Base-by-base conservation (phyloP, 1,140 invertebrate species). In the Neodiprion lecontei region DNA sequence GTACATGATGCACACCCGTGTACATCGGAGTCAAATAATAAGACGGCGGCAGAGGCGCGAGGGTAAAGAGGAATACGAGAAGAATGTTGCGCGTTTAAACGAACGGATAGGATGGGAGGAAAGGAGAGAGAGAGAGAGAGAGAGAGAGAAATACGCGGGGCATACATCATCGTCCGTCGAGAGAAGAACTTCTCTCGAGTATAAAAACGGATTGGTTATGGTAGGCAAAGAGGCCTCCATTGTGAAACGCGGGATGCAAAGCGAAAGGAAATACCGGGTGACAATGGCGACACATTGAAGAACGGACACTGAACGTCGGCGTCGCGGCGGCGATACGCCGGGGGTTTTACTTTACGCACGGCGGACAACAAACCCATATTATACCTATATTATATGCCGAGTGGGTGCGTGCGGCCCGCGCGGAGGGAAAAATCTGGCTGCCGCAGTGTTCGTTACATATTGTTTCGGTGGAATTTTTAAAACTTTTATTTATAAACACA, bases 401-500 rank as follows among this genome's bases (percentile, higher is more conserved):
- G 61, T 65, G 4, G 12, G 61, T 65, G 12, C 61, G 2, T 17
- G 12, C 61, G 7, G 7, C 17, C 17, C 1, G 17, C 17, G 61
- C 12, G 23, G 12, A 11, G 4, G 48, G 23, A 40, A 12, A 49
- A 17, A 17, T 71, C 70, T 48, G 68, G 23, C 14, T 40, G 68
- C 12, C 4, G 12, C 12, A 69, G 28, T 5, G 21, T 50, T 48
- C 70, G 48, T 71, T 71, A 17, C 5, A 40, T 49, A 71, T 71
- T 71, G 70, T 71, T 71, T 71, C 70, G 70, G 53, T 61, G 53
- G 53, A 61, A 40, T 76, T 74, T 79, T 77, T 73, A 50, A 65
- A 65, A 79, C 76, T 77, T 76, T 82, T 79, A 82, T 80, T 80
- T 80, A 82, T 82, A 76, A 73, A 14, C 12, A 65, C 61, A 48